Base-by-base conservation (phyloP, 2,113 vertebrate species). In the Struthidea cinerea region DNA sequence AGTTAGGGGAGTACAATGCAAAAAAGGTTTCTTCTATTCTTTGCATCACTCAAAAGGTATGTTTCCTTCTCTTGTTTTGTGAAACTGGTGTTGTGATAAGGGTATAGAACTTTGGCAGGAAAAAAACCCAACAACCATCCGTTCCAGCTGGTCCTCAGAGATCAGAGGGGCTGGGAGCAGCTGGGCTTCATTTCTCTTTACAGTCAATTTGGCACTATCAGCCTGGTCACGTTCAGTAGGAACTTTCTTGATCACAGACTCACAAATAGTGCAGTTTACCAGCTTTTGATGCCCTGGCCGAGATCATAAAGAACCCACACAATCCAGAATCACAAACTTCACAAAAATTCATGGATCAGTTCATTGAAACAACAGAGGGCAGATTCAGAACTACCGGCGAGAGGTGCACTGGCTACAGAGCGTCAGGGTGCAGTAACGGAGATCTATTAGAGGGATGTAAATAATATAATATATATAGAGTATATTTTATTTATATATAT, bases 211-310 rank as follows among this genome's bases (percentile, higher is more conserved):
- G 30, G 19, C 32, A 27, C 32, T 4, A 3, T 27, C 32, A 37
- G 33, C 35, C 44, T 35, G 26, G 32, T 18, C 37, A 32, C 1
- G 0, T 75, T n/a, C 30, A 4, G 9, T 11, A 41, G 27, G 17
- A 77, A 15, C 32, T 37, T 35, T 2, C 3, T 9, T 44, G 37
- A 42, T 9, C 3, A 0, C 7, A 21, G 26, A 16, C 37, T 26
- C 44, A 20, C 16, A 11, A 41, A 42, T 1, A 16, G 20, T 9
- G n/a, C 7, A 30, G 24, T 24, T 56, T 27, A 7, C 20, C 42
- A 42, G 32, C 7, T 56, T 41, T 27, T 42, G 17, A 13, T 57
- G 26, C 35, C 19, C 6, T 16, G 24, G 10, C 16, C 21, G 44
- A 50, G 52, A 11, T 59, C 4, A 7, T 41, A 10, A 42, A 26